Evolutionary conservation across 2,888 invertebrate genomes (phyloP).

Genomic region (Tenodera sinensis): DNA sequence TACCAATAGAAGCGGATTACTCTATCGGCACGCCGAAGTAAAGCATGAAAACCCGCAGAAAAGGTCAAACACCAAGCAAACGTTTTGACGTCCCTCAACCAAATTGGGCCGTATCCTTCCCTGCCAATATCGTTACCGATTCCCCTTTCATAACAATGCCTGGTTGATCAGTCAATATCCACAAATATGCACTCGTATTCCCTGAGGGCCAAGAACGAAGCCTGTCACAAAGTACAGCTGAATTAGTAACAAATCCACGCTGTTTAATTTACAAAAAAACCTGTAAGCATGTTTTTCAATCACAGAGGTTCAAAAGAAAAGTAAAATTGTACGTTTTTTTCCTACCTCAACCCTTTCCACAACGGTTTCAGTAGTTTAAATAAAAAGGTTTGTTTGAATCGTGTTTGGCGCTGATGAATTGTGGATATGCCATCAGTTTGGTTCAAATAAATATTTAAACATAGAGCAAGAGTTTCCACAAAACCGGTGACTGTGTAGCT

Average conservation of each 20-base stretch:
- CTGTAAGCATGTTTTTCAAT: neutral
- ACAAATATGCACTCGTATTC: neutral
- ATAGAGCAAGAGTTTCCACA: neutral
- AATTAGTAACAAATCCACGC: neutral
- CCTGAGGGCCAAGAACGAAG: neutral
- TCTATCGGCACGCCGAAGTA: too few relatives aligned
- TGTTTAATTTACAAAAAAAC: neutral
- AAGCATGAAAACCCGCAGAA: too few relatives aligned
- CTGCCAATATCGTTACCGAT: neutral
- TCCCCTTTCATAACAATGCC: neutral
- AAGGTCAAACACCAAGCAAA: neutral
- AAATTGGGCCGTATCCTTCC: neutral
- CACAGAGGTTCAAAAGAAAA: neutral
- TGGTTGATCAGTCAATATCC: neutral
- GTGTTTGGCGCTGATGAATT: neutral
- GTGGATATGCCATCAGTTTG: slow-evolving; percentile 6
- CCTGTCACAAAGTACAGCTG: neutral
- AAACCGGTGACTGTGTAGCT: neutral
- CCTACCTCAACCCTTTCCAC: neutral
- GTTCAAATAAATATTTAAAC: neutral
- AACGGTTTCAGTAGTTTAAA: neutral
- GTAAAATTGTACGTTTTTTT: neutral
- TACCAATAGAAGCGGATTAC: too few relatives aligned
- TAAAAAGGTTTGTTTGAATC: neutral
- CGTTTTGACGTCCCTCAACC: neutral